phyloP scores from a whole-genome alignment of 2,797 vertebrate genomes.

The Hydrophis major region DNA sequence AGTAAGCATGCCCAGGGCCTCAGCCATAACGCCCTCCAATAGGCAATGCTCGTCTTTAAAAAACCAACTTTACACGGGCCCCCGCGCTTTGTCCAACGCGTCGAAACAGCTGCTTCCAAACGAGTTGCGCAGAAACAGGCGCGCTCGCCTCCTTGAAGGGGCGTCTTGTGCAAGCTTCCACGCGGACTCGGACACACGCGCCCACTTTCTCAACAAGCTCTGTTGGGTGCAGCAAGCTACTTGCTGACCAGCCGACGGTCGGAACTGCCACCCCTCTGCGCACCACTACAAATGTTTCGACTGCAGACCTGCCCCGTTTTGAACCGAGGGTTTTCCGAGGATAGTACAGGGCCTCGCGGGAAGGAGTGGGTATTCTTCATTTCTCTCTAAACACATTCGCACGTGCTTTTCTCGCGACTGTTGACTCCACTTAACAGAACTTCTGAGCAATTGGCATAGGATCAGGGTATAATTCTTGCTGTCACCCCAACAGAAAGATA shows the following conservation, averaged over 20 bases:
- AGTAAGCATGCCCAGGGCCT: neutral
- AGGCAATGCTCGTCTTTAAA: neutral
- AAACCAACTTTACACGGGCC: neutral
- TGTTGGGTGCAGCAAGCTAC: neutral
- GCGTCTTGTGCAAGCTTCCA: neutral
- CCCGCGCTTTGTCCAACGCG: neutral
- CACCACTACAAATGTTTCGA: neutral
- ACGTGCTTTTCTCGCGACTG: neutral
- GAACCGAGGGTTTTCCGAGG: neutral
- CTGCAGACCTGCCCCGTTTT: neutral
- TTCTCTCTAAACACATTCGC: neutral
- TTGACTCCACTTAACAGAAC: too few relatives aligned
- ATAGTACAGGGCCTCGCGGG: neutral
- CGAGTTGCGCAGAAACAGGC: too few relatives aligned
- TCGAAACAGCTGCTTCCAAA: neutral
- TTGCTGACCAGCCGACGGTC: neutral
- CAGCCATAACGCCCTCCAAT: too few relatives aligned
- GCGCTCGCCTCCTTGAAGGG: neutral
- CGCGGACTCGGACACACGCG: neutral
- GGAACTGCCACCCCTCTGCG: neutral
- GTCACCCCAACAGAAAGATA: neutral
- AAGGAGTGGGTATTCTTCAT: neutral
- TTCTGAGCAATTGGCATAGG: neutral
- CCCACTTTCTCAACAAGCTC: neutral
- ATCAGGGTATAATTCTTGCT: neutral